A percentile compares a stretch with the other conserved stretches of the same genome.
phyloP scores from a whole-genome alignment of 2,113 vertebrate genomes.

The Oriolus oriolus region DNA sequence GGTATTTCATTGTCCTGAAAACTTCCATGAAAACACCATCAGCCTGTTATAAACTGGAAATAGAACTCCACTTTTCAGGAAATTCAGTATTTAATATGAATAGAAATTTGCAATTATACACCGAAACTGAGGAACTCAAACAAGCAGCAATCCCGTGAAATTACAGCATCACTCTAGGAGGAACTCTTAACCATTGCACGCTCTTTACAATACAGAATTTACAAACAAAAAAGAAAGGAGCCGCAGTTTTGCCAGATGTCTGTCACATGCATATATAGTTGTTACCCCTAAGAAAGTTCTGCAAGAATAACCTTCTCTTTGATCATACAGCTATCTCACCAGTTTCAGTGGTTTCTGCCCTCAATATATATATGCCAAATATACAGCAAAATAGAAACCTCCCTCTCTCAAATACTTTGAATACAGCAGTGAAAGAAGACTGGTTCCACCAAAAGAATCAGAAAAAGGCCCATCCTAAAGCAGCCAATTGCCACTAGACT shows the following conservation, averaged over 20 bases:
- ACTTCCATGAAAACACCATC: not conserved
- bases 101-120: not conserved
- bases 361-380: not conserved
- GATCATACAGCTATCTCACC: not conserved
- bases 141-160: not conserved
- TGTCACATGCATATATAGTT: rapidly evolving
- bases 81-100: not conserved
- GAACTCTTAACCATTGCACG: not conserved
- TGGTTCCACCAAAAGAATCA: not conserved
- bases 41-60: not conserved
- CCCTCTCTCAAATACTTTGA: not conserved
- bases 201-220: not conserved
- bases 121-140: not conserved
- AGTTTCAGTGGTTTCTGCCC: not conserved
- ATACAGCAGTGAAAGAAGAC: not conserved
- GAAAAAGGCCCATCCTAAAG: not conserved
- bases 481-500: not conserved
- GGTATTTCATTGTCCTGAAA: not conserved
- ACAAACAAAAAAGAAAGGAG: not conserved
- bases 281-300: not conserved
- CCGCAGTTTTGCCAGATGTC: not conserved
- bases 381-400: not conserved
- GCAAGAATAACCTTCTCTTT: not conserved
- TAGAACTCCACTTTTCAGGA: not conserved
- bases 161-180: not conserved